These are phyloP conservation scores for Sylvilagus bachmani DNA, from an alignment of 2,113 vertebrate species.

Conservation along the genomic window DNA sequence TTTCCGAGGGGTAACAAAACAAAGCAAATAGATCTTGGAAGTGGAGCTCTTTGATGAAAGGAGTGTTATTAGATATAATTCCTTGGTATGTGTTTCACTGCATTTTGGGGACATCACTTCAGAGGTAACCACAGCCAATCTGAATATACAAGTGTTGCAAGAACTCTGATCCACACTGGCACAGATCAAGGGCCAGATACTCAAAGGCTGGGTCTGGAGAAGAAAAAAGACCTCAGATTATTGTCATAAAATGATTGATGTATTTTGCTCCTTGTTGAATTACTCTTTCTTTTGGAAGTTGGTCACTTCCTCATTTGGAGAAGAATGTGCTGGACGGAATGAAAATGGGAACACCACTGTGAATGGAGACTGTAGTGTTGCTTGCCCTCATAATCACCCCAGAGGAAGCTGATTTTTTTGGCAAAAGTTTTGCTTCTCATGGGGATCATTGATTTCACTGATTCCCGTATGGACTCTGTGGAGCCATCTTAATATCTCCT, in stretches of 20 bases:
- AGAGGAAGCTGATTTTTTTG: slow-evolving; percentile 81
- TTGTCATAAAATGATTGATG: not conserved
- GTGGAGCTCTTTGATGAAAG: not conserved
- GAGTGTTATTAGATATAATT: not conserved
- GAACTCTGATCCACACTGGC: not conserved
- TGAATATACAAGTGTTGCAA: not conserved
- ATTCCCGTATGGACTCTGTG: slow-evolving; percentile 67
- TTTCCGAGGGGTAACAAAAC: not conserved
- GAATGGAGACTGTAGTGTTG: slow-evolving; percentile 74
- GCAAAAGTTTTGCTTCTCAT: slow-evolving; percentile 77
- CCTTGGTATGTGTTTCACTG: not conserved
- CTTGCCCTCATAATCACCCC: slow-evolving; percentile 70
- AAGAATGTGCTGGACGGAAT: slow-evolving; percentile 73
- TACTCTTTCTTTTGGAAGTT: slow-evolving; percentile 65
- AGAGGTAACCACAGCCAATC: not conserved
- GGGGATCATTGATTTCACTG: slow-evolving; percentile 74
- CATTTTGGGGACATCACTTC: not conserved
- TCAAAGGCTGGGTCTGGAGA: not conserved
- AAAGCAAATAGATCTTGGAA: not conserved
- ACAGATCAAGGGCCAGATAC: not conserved
- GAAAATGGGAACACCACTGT: slow-evolving; percentile 75
- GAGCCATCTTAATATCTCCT: slow-evolving; percentile 68
- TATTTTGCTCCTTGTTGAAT: slow-evolving; percentile 16
- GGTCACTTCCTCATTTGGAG: slow-evolving; percentile 70
- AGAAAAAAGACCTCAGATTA: not conserved